Evolutionary conservation across 2,113 vertebrate species (phyloP).

Genomic region (Platysteira castanea): DNA sequence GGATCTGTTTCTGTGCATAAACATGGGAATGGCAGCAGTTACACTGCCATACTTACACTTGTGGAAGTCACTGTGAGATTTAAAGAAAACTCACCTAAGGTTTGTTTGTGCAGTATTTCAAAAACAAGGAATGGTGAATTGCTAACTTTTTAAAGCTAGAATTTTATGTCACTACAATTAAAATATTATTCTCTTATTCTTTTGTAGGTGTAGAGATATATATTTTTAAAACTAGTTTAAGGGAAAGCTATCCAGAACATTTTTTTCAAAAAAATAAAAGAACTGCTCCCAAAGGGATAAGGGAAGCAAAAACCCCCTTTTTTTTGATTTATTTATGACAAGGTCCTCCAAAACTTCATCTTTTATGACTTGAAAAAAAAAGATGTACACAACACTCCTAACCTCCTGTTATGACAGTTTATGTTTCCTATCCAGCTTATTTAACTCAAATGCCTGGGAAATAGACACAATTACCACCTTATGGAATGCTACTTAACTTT

Average conservation of each 20-base stretch:
- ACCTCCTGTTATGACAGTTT: slow-evolving; percentile 74
- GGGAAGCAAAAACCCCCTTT: slow-evolving; percentile 5
- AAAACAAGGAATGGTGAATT: neutral
- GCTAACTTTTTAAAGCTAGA: neutral
- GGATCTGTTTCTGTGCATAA: neutral
- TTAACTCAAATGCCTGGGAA: slow-evolving; percentile 76
- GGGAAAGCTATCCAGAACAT: neutral
- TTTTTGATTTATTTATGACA: slow-evolving; percentile 65
- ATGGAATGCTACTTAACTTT: slow-evolving; percentile 80
- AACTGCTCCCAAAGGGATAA: slow-evolving; percentile 41
- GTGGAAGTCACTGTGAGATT: neutral
- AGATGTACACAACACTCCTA: slow-evolving; percentile 64
- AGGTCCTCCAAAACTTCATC: slow-evolving; percentile 41
- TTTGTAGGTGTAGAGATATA: neutral
- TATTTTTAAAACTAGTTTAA: neutral
- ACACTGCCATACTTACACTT: neutral
- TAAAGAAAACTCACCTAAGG: neutral
- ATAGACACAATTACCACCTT: slow-evolving; percentile 78
- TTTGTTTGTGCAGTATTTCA: neutral
- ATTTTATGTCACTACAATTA: neutral
- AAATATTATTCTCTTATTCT: neutral
- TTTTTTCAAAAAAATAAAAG: slow-evolving; percentile 38
- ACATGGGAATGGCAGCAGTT: neutral
- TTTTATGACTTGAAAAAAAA: slow-evolving; percentile 58
- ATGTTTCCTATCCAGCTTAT: slow-evolving; percentile 75